Evolutionary conservation across 2,888 invertebrate species (phyloP), one percentile per base, ranked within the genome.

Genomic region (Dasypogon diadema): DNA sequence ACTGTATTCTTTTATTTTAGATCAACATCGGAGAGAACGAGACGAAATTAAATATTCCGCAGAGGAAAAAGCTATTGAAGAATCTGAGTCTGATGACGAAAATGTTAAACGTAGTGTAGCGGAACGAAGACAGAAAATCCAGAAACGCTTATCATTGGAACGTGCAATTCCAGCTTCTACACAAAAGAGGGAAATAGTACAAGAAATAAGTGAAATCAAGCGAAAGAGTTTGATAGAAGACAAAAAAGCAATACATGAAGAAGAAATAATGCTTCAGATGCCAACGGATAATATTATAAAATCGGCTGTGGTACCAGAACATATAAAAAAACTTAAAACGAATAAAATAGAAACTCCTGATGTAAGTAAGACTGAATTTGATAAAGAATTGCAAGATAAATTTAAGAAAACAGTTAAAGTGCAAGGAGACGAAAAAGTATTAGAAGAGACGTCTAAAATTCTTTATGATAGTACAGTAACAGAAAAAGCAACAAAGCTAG

Each of bases 11-110:
- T 12, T 18, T 34, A 77, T 76, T 78, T 21, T 60, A 86, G 87
- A 85, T 79, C 82, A 84, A 78, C 81, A 84, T 74, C 83, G 85
- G 54, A 84, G 86, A 63, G 89, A 89, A 81, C 85, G 86, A 78
- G 92, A 92, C 80, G 93, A 93, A 84, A 89, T 89, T 30, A 93
- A 94, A 84, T 93, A 93, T 83, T 92, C 92, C 0, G 93, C 93
- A 0, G 93, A 94, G 86, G 93, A 93, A 81, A 93, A 94, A 82
- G 90, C 89, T 76, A 87, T 92, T 2, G 88, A 91, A 75, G 91
- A 92, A 60, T 90, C 87, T 1, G 89, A 89, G 79, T 87, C 87
- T 4, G 89, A 91, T 78, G 91, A 90, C 82, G 92, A 92, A 79
- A 87, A 87, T 63, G 88, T 90, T 21, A 92, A 92, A 80, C 90